A percentile compares a stretch with the other conserved stretches of the same genome.
phyloP scores from a whole-genome alignment of 2,888 invertebrate species.

The Furcula furcula region DNA sequence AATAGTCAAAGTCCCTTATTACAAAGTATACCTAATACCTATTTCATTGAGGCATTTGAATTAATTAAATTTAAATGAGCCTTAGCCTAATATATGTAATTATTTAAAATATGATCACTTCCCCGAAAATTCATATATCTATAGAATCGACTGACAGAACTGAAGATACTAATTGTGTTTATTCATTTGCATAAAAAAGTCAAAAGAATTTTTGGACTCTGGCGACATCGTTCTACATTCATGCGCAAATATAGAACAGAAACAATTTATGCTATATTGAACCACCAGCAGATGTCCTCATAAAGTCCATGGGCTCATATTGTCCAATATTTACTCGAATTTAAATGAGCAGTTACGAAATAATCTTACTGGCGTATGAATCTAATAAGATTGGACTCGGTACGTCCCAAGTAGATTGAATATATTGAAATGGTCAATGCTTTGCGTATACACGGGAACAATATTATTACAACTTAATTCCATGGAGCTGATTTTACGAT shows the following conservation, averaged over 20 bases:
- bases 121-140: too few species aligned
- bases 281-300: slow-evolving; percentile 36
- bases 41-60: too few species aligned
- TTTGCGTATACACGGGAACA: slow-evolving; percentile 15
- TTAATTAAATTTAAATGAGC: too few species aligned
- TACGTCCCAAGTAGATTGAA: slow-evolving; percentile 29
- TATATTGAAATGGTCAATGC: slow-evolving; percentile 21
- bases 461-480: slow-evolving; percentile 34
- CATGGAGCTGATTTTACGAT: slow-evolving; percentile 37
- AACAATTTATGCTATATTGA: slow-evolving; percentile 31
- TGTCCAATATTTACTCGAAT: slow-evolving; percentile 57
- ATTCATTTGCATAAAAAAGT: too few species aligned
- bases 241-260: slow-evolving; percentile 23
- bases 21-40: too few species aligned
- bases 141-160: too few species aligned
- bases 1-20: too few species aligned
- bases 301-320: slow-evolving; percentile 40
- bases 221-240: slow-evolving; percentile 22
- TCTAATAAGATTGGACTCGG: slow-evolving; percentile 49
- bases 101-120: too few species aligned
- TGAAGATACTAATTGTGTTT: too few species aligned
- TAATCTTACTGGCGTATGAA: slow-evolving; percentile 41
- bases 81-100: too few species aligned
- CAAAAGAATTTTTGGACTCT: too few species aligned
- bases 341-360: slow-evolving; percentile 57